Base-by-base conservation (phyloP, 2,113 vertebrate species). In the Syngnathus floridae region DNA sequence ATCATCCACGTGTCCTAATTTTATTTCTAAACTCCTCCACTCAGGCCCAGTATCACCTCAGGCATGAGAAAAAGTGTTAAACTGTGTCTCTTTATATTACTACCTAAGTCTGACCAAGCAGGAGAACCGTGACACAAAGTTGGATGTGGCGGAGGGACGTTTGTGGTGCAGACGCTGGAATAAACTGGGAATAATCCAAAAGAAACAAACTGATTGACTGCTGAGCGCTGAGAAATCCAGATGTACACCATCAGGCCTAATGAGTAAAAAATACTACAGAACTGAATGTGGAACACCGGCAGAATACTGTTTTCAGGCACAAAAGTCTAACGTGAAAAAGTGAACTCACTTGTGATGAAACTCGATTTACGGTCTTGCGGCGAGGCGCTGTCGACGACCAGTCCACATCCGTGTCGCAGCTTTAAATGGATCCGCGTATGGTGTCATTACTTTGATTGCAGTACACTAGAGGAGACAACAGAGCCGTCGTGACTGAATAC, bases 101-200 rank as follows among this genome's bases (percentile, higher is more conserved):
- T 38, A 38, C 36, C 57, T 21, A 4, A n/a, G 37, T 59, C 36
- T 59, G 36, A 38, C 57, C 48, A 51, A 26, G 65, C 59, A 70
- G 52, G 36, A 55, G 57, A 41, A 60, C 2, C 65, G 37, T 40
- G 57, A 69, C 37, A 35, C 67, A 74, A 76, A 60, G 36, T 60
- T 60, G 58, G 37, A 40, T 79, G 71, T 65, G 67, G 8, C 19
- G 48, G 19, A 7, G 8, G 48, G 48, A 77, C 70, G 58, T 74
- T 75, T 77, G 66, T 64, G 62, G 66, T 61, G 67, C 78, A 76
- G 83, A 82, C 73, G 66, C 31, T 69, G 76, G 72, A 81, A 68
- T 86, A 86, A 89, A 88, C 74, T 41, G 7, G n/a, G 16, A 62
- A 9, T 1, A 62, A 62, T 88, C 87, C 88, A 89, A 89, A 59